These are phyloP conservation scores for Amphiura filiformis DNA, from an alignment of 35 echinoderm and acorn worm genomes.

Conservation along the genomic window DNA sequence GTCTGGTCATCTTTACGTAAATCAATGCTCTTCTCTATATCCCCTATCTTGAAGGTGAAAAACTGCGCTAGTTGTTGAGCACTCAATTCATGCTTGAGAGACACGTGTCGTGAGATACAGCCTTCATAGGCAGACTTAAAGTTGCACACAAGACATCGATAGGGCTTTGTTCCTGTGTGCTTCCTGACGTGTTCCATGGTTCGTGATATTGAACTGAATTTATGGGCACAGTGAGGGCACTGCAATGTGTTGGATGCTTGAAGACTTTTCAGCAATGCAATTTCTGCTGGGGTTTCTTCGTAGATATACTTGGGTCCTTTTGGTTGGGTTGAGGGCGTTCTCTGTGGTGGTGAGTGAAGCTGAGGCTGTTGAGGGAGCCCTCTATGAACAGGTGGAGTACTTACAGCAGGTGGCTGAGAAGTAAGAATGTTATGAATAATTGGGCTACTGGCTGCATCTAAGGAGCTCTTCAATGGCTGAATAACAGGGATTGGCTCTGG, in stretches of 20 bases:
- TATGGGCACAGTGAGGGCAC: background rate
- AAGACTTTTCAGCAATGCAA: background rate
- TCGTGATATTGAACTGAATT: background rate
- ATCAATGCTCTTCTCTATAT: background rate
- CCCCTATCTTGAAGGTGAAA: background rate
- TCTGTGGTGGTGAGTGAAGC: too few species aligned
- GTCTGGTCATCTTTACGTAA: background rate
- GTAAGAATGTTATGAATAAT: background rate
- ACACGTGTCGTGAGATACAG: background rate
- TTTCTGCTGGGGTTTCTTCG: background rate
- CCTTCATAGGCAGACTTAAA: conserved; percentile 8
- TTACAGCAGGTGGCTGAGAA: background rate
- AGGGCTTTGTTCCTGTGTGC: background rate
- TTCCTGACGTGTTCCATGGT: background rate
- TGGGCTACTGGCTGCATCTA: background rate
- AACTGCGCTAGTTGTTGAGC: conserved; percentile 2
- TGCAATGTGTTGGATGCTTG: background rate
- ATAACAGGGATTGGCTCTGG: background rate
- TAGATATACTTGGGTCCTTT: background rate
- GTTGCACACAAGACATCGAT: background rate
- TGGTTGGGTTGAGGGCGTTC: background rate
- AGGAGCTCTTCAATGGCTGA: background rate
- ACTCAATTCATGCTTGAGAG: background rate
- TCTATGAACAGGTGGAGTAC: background rate
- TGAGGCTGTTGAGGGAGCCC: background rate